A percentile compares a stretch with the other conserved stretches of the same genome.
These are phyloP conservation scores for Myotis planiceps DNA, from an alignment of 2,797 vertebrate species.

Conservation along the genomic window DNA sequence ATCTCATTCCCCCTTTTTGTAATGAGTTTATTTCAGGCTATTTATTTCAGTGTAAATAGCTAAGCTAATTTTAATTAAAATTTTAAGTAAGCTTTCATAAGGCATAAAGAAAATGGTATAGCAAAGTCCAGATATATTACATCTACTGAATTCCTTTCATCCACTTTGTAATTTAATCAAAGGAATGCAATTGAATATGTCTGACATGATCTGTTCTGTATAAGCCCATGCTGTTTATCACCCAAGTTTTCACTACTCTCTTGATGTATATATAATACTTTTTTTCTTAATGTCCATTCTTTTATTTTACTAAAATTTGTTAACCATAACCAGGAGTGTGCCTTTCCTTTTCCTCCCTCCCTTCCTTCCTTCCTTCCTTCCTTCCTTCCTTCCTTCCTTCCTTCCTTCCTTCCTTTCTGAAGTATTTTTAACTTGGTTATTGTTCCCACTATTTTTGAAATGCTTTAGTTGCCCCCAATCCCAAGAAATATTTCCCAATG, in stretches of 20 bases:
- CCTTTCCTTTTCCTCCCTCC: background rate
- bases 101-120: conserved; percentile 60
- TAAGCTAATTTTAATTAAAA: conserved; percentile 78
- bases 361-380: background rate
- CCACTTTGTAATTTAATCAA: conserved; percentile 51
- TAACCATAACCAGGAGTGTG: conserved; percentile 2
- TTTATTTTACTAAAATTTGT: conserved; percentile 55
- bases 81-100: conserved; percentile 70
- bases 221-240: background rate
- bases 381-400: background rate
- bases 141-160: conserved; percentile 45
- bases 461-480: conserved; percentile 20
- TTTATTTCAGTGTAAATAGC: conserved; percentile 48
- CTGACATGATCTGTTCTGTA: background rate
- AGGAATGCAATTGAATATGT: background rate
- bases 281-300: background rate
- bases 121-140: conserved; percentile 67
- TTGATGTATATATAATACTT: background rate
- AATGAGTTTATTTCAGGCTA: conserved; percentile 51
- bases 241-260: background rate
- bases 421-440: conserved; percentile 61
- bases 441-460: conserved; percentile 62
- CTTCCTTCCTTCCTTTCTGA: background rate
- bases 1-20: background rate
- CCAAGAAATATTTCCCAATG: conserved; percentile 67